Conservation (phyloP, 1,140 invertebrate genomes). For the Drosophila nigromelanica region DNA sequence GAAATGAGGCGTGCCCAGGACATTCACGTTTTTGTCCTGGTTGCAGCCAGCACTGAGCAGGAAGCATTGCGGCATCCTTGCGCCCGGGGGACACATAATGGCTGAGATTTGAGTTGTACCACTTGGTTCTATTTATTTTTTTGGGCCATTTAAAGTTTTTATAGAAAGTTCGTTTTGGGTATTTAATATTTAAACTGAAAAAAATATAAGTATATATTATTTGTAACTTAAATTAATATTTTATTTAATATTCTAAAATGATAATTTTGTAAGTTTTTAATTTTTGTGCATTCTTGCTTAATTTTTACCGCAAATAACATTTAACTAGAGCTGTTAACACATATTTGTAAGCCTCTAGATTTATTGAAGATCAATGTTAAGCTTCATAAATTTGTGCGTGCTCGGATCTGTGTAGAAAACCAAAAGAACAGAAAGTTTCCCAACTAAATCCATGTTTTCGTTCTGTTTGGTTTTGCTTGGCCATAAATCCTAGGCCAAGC, state of each 20-base stretch:
- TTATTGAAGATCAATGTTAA: background rate
- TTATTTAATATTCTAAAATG: too few species aligned
- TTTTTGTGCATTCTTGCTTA: background rate
- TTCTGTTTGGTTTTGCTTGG: conserved; percentile 7
- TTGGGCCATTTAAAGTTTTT: conserved; percentile 25
- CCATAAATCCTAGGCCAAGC: conserved; percentile 41
- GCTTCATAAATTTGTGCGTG: conserved; percentile 10
- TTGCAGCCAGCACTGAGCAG: conserved; percentile 35
- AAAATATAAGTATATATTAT: too few species aligned
- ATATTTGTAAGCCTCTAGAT: background rate
- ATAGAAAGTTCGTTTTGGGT: background rate
- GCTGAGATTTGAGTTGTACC: conserved; percentile 60
- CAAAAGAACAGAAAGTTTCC: conserved; percentile 21
- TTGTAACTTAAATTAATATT: too few species aligned
- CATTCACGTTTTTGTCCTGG: conserved; percentile 33
- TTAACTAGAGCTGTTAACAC: background rate
- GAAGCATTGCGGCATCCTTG: conserved; percentile 58
- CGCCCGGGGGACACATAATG: conserved; percentile 65
- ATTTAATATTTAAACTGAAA: background rate
- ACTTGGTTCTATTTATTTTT: conserved; percentile 18
- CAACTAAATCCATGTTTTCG: conserved; percentile 23
- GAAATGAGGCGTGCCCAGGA: conserved; percentile 59
- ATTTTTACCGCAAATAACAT: background rate
- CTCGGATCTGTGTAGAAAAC: background rate
- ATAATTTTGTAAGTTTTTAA: background rate